phyloP scores from a whole-genome alignment of 2,113 vertebrate genomes.

The Callionymus lyra region DNA sequence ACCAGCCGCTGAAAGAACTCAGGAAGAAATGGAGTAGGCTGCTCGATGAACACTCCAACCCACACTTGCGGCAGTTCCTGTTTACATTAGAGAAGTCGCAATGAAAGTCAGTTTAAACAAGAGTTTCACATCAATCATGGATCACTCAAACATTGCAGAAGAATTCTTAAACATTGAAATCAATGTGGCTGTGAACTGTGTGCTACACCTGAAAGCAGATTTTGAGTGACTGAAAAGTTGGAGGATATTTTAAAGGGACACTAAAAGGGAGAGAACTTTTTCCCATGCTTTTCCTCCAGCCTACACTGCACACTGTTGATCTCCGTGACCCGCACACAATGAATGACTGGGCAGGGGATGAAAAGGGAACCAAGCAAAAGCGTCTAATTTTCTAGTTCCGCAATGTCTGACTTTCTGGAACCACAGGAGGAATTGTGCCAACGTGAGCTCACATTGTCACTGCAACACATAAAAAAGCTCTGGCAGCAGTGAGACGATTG shows the following conservation, averaged over 20 bases:
- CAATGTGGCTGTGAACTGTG: constrained; percentile 4
- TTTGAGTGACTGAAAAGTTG: no score
- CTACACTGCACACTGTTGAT: constrained; percentile 36
- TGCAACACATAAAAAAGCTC: constrained; percentile 3
- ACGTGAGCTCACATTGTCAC: constrained; percentile 25
- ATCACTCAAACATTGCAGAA: constrained; percentile 9
- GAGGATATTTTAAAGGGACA: no score
- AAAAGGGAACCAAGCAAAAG: constrained; percentile 39
- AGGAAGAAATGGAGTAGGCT: constrained; percentile 93
- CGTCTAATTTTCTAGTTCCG: constrained; percentile 58
- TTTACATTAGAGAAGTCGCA: constrained; percentile 36
- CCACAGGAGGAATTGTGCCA: constrained; percentile 25
- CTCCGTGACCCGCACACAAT: constrained; percentile 51
- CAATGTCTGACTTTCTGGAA: constrained; percentile 30
- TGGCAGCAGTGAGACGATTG: background rate
- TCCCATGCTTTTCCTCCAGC: constrained; percentile 53
- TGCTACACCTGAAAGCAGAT: no score
- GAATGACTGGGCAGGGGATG: constrained; percentile 40
- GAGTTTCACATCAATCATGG: constrained; percentile 36
- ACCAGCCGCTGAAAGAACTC: constrained; percentile 84
- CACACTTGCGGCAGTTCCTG: constrained; percentile 82
- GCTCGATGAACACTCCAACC: constrained; percentile 91
- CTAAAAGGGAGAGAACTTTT: constrained; percentile 22
- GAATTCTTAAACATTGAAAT: constrained; percentile 9
- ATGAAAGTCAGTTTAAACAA: constrained; percentile 2